Conservation (phyloP, 2,113 vertebrate species). For the Cnemophilus loriae region DNA sequence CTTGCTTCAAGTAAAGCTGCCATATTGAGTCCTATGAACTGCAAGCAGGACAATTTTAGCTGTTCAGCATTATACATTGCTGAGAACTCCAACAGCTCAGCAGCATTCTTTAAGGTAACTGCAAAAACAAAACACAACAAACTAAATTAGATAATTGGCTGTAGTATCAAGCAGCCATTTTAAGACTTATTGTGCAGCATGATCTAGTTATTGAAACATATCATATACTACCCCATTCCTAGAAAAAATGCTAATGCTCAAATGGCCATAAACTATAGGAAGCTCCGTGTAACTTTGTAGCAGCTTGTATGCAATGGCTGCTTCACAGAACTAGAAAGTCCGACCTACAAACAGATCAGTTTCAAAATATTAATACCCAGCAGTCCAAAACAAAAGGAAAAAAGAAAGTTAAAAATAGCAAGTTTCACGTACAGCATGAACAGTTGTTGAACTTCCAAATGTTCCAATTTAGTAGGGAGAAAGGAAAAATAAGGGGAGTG, state of each 20-base stretch:
- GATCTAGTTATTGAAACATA: not conserved
- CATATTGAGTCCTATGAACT: slow-evolving; percentile 94
- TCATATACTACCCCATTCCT: not conserved
- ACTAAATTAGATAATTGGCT: not conserved
- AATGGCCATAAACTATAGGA: not conserved
- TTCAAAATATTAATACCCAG: not conserved
- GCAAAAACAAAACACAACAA: slow-evolving; percentile 11
- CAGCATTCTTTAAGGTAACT: slow-evolving; percentile 94
- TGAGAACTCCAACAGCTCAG: slow-evolving; percentile 90
- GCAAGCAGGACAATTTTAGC: slow-evolving; percentile 90
- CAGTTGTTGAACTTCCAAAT: not conserved
- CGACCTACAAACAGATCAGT: not conserved
- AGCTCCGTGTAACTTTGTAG: not conserved
- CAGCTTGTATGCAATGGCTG: not conserved
- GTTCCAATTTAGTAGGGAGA: not conserved
- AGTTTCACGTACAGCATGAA: not conserved
- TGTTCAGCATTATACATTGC: slow-evolving; percentile 90
- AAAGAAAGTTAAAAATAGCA: not conserved
- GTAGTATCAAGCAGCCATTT: not conserved
- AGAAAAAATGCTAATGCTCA: not conserved
- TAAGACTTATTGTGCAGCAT: not conserved
- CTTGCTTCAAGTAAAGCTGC: slow-evolving; percentile 89
- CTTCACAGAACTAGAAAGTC: not conserved
- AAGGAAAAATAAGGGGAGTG: not conserved
- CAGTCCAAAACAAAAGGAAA: not conserved